Conservation (phyloP, 2,888 invertebrate genomes). For the Drosophila niveifrons region DNA sequence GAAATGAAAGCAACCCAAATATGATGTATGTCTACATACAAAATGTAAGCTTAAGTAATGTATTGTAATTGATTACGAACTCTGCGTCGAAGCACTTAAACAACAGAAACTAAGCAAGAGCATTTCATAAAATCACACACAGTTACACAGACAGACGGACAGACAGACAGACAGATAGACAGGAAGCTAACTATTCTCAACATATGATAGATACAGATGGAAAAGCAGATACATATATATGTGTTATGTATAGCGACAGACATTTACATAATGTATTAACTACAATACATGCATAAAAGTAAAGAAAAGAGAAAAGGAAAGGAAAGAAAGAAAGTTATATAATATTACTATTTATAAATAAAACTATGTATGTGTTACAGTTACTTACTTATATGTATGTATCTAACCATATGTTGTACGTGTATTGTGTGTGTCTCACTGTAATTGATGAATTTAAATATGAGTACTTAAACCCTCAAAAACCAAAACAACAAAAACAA, state of each 20-base stretch:
- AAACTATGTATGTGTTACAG: conserved; percentile 35
- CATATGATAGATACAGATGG: conserved; percentile 21
- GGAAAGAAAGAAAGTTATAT: background rate
- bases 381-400: conserved; percentile 35
- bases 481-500: conserved; percentile 3
- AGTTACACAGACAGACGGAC: conserved; percentile 9
- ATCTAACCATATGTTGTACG: conserved; percentile 49
- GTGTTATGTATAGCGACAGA: conserved; percentile 13
- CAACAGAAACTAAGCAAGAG: conserved; percentile 1
- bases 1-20: conserved; percentile 16
- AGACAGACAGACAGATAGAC: conserved; percentile 1
- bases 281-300: conserved; percentile 13
- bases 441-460: conserved; percentile 63
- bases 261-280: conserved; percentile 19
- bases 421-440: conserved; percentile 63
- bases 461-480: conserved; percentile 12
- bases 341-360: conserved; percentile 3
- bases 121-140: conserved; percentile 17
- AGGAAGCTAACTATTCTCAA: conserved; percentile 13
- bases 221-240: conserved; percentile 2
- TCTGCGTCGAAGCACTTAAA: conserved; percentile 21
- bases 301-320: too few species aligned
- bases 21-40: conserved; percentile 22
- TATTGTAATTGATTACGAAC: conserved; percentile 45
- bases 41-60: conserved; percentile 35